Base-by-base conservation (phyloP, 1,140 invertebrate genomes). In the Solenopsis invicta region DNA sequence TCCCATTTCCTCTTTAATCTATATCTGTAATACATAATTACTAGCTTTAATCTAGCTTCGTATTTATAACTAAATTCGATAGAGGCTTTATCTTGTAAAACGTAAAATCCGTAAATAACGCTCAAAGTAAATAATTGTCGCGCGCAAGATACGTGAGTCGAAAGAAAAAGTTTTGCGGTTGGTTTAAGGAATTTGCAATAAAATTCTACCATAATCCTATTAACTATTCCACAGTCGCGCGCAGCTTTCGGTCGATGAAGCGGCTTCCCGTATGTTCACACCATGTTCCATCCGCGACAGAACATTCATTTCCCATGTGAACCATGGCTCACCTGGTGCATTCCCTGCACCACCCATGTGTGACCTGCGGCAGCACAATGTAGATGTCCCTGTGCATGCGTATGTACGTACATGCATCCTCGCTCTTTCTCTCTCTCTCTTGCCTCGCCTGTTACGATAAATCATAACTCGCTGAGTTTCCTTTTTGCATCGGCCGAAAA, bases 271-370 rank as follows among this genome's bases (percentile, higher is more conserved):
- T 78, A 88, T 90, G 91, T 92, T 92, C 89, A 89, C 90, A 88
- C 90, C 91, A 91, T 94, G 93, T 95, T 93, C 88, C 88, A 88
- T 92, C 92, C 93, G 89, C 93, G 93, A 94, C 94, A 94, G 94
- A 95, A 94, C 94, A 95, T 94, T 95, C 93, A 95, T 95, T 95
- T 95, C 94, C 94, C 94, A 94, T 94, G 94, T 95, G 94, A 94
- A 95, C 94, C 93, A 95, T 95, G 94, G 93, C 92, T 95, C 94
- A 95, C 92, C 92, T 93, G 92, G 78, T 76, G 69, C 69, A 87
- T 62, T 88, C 88, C 77, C 74, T 72, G 50, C 74, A 16, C 54
- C 80, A 72, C 78, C 86, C 82, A 69, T 89, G 62, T 86, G 89
- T 61, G 71, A 86, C 82, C 86, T 34, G 64, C 62, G 50, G 76